A percentile compares a stretch with the other conserved stretches of the same genome.
phyloP scores from a whole-genome alignment of 2,113 vertebrate genomes.

The Dasypus novemcinctus region DNA sequence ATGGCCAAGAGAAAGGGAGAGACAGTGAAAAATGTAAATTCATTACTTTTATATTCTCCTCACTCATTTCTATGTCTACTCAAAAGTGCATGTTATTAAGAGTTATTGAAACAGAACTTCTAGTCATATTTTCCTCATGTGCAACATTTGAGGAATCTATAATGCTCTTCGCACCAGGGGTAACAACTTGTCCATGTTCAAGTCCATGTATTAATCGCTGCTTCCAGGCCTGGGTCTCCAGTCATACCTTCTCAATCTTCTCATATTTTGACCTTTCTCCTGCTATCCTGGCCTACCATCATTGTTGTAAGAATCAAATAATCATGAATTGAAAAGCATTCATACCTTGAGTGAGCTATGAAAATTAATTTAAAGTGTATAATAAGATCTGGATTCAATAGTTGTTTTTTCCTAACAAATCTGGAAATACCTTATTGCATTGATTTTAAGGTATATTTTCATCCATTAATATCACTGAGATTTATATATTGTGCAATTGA shows the following conservation, averaged over 20 bases:
- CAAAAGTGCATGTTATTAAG: neutral
- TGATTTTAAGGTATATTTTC: neutral
- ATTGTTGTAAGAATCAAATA: too few relatives aligned
- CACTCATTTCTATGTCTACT: neutral
- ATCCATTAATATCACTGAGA: neutral
- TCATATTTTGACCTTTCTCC: neutral
- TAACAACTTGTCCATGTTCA: too few relatives aligned
- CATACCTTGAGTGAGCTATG: too few relatives aligned
- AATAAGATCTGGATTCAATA: too few relatives aligned
- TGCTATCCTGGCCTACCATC: neutral
- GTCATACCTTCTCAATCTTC: fast-evolving
- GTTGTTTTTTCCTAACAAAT: too few relatives aligned
- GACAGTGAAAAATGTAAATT: neutral
- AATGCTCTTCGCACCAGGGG: neutral
- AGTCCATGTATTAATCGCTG: too few relatives aligned
- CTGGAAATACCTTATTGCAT: too few relatives aligned
- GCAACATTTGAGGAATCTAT: neutral
- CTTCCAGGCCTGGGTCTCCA: too few relatives aligned
- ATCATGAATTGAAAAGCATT: too few relatives aligned
- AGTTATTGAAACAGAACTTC: too few relatives aligned
- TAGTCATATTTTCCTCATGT: neutral
- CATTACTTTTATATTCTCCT: neutral
- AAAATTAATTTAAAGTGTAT: too few relatives aligned
- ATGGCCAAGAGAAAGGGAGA: neutral
- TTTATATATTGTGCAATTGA: neutral